Conservation (phyloP, 1,140 invertebrate genomes). For the Calycopis cecrops region DNA sequence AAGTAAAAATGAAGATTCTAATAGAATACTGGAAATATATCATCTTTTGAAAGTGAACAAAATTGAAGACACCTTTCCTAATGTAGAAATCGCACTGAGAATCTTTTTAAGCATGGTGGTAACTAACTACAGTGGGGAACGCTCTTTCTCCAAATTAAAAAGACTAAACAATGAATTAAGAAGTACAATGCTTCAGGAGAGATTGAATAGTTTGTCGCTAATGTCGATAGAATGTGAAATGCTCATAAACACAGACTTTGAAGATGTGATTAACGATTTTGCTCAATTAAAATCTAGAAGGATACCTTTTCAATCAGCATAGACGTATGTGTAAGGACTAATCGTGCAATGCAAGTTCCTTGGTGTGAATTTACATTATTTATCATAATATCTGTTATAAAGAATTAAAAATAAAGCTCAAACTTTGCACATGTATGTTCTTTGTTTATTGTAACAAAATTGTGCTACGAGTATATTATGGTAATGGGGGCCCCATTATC, state of each 20-base stretch:
- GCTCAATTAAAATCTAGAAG: conserved; percentile 9
- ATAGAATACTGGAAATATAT: too few species aligned
- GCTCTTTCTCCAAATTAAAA: conserved; percentile 36
- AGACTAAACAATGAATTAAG: conserved; percentile 34
- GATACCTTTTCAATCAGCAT: conserved; percentile 10
- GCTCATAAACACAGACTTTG: background rate
- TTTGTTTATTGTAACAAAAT: conserved; percentile 11
- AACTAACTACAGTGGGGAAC: conserved; percentile 35
- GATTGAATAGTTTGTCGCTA: too few species aligned
- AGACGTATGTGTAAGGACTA: background rate
- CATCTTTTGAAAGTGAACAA: too few species aligned
- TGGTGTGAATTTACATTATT: conserved; percentile 3
- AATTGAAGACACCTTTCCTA: too few species aligned
- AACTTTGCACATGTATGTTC: too few species aligned
- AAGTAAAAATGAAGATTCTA: too few species aligned
- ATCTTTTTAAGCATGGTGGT: conserved; percentile 23
- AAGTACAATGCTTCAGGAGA: conserved; percentile 34
- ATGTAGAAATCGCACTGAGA: conserved; percentile 36
- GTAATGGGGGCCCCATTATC: conserved; percentile 6
- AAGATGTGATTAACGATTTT: conserved; percentile 12
- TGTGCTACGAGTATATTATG: conserved; percentile 7
- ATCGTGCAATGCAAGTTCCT: conserved; percentile 1
- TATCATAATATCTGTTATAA: background rate
- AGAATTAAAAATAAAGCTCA: too few species aligned
- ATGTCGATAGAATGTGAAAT: too few species aligned